Percentiles rank a stretch among this genome's conserved stretches.
Evolutionary conservation across 2,113 vertebrate genomes (phyloP).

Genomic region (Neotoma lepida): DNA sequence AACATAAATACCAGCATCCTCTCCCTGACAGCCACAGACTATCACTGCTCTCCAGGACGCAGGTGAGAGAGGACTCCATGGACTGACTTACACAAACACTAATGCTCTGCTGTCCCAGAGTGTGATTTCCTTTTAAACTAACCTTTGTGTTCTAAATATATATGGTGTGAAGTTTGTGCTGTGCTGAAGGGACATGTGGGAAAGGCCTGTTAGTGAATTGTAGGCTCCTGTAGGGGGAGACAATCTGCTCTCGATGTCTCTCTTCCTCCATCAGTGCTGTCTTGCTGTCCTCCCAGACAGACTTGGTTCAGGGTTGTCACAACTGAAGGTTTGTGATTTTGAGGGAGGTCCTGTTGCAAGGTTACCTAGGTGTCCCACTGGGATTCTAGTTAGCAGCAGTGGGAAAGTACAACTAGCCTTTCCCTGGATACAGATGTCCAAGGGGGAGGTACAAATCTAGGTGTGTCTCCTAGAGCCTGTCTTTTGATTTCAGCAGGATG

Average conservation of each 20-base stretch:
- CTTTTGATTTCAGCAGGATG: too few relatives aligned
- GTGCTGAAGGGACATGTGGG: neutral
- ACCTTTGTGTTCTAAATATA: neutral
- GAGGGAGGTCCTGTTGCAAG: neutral
- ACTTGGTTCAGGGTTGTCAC: neutral
- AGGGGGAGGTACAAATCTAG: too few relatives aligned
- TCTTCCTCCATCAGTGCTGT: neutral
- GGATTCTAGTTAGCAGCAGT: neutral
- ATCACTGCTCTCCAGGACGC: neutral
- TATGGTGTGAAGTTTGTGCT: neutral
- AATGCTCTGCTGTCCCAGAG: neutral
- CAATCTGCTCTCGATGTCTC: neutral
- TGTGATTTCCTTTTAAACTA: neutral
- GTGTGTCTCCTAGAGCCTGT: too few relatives aligned
- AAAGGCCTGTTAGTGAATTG: neutral
- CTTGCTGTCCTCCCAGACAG: neutral
- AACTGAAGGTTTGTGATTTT: neutral
- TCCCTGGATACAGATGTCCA: too few relatives aligned
- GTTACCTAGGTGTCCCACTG: neutral
- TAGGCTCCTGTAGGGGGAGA: neutral
- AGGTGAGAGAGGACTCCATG: neutral
- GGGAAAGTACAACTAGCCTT: too few relatives aligned
- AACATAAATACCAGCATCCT: too few relatives aligned
- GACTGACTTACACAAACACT: neutral
- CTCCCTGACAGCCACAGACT: too few relatives aligned